Evolutionary conservation across 2,113 vertebrate genomes (phyloP).

Genomic region (Channa maculata): DNA sequence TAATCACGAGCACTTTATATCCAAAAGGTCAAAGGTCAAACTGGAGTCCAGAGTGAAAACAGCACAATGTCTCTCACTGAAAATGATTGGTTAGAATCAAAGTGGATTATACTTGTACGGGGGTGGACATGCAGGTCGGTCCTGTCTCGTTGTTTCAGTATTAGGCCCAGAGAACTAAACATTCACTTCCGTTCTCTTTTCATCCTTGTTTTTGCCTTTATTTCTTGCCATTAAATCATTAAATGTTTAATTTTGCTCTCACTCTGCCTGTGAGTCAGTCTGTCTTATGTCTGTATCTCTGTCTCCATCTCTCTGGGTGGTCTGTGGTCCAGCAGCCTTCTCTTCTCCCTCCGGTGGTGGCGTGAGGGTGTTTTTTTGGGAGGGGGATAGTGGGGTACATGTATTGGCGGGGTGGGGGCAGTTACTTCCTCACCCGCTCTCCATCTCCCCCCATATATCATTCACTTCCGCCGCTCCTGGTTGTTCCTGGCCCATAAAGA

Average conservation of each 20-base stretch:
- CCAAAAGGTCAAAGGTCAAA: no score
- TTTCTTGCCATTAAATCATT: neutral
- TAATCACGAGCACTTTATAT: no score
- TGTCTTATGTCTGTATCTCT: conserved; percentile 22
- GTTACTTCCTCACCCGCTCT: conserved; percentile 77
- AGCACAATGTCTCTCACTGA: no score
- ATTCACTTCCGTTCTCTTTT: no score
- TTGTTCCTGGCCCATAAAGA: conserved; percentile 71
- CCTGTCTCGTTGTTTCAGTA: no score
- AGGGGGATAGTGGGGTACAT: conserved; percentile 28
- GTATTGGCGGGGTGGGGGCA: conserved; percentile 55
- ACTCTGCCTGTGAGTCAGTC: conserved; percentile 14
- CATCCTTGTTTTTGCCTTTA: neutral
- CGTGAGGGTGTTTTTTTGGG: conserved; percentile 62
- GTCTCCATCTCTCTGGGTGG: conserved; percentile 82
- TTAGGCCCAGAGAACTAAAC: no score
- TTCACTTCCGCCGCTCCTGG: conserved; percentile 67
- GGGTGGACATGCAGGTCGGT: no score
- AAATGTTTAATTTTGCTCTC: neutral
- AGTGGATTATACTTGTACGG: no score
- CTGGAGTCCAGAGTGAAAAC: no score
- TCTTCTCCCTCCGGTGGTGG: conserved; percentile 70
- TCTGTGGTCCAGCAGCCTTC: conserved; percentile 78
- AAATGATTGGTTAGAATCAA: no score
- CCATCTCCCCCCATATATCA: conserved; percentile 57